These are phyloP conservation scores for Mus minutoides DNA, from an alignment of 2,797 vertebrate species.

Conservation along the genomic window DNA sequence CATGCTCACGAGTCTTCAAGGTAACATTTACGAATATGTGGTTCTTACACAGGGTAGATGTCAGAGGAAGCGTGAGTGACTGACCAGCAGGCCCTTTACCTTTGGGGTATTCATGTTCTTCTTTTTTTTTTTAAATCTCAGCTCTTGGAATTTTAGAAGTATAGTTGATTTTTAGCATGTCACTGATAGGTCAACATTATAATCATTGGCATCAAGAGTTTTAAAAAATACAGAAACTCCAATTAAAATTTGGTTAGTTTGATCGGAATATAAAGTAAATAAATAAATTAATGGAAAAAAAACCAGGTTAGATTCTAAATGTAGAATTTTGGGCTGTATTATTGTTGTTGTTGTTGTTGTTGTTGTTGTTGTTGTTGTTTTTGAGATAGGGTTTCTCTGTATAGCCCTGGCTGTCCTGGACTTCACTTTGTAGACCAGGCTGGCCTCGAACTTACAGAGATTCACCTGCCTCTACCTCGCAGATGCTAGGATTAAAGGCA, in stretches of 20 bases:
- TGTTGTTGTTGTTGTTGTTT: not conserved
- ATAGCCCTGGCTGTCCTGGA: not conserved
- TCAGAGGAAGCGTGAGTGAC: conserved; percentile 59
- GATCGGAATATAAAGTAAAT: not conserved
- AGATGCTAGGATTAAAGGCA: not conserved
- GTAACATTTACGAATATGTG: conserved; percentile 59
- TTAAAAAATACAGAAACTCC: not conserved
- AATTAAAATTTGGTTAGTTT: conserved; percentile 53
- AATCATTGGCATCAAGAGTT: conserved; percentile 41
- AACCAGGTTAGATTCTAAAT: conserved; percentile 40
- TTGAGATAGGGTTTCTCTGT: not conserved
- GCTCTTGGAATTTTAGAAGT: conserved; percentile 54
- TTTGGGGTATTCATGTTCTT: conserved; percentile 5
- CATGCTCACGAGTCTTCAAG: conserved; percentile 5
- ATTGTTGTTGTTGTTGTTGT: not conserved
- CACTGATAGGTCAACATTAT: not conserved
- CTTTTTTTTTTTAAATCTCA: conserved; percentile 40
- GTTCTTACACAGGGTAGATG: conserved; percentile 70
- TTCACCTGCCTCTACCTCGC: not conserved
- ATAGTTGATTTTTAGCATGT: conserved; percentile 34
- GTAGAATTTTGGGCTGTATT: not conserved
- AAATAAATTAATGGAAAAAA: not conserved
- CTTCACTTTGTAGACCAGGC: not conserved
- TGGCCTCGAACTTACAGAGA: not conserved
- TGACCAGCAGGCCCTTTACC: conserved; percentile 65